Conservation (phyloP, 2,888 invertebrate genomes). For the Aleiodes testaceus region DNA sequence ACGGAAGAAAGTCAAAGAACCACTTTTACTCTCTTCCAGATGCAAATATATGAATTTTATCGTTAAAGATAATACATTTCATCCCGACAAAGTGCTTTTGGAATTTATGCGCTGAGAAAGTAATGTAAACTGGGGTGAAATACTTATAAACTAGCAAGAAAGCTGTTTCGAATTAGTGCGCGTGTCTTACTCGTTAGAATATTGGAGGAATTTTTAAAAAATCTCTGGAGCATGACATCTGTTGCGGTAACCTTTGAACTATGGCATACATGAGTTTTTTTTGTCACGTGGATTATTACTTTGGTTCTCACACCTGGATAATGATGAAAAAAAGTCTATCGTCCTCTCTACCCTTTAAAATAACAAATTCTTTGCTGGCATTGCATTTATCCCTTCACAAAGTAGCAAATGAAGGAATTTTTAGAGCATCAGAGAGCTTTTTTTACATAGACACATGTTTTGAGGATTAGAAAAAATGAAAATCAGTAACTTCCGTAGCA, state of each 20-base stretch:
- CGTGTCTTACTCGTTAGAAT: slow-evolving; percentile 53
- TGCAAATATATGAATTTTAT: slow-evolving; percentile 19
- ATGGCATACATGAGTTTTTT: slow-evolving; percentile 54
- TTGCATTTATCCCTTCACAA: not conserved
- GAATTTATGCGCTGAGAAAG: slow-evolving; percentile 48
- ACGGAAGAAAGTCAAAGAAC: slow-evolving; percentile 27
- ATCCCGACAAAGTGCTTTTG: slow-evolving; percentile 45
- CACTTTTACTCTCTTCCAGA: not conserved
- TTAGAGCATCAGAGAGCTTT: not conserved
- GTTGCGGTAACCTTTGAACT: slow-evolving; percentile 42
- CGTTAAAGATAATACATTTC: slow-evolving; percentile 12
- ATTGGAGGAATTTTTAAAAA: slow-evolving; percentile 7
- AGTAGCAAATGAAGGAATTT: not conserved
- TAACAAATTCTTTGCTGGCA: slow-evolving; percentile 14
- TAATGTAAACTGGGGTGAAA: slow-evolving; percentile 25
- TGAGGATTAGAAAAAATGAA: slow-evolving; percentile 7
- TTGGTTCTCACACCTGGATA: slow-evolving; percentile 49
- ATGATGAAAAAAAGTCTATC: slow-evolving; percentile 42
- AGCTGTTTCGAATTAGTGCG: slow-evolving; percentile 58
- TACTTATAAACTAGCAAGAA: slow-evolving; percentile 37
- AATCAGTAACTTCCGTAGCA: slow-evolving; percentile 7
- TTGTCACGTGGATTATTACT: slow-evolving; percentile 7
- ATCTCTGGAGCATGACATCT: slow-evolving; percentile 40
- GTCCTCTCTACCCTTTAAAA: slow-evolving; percentile 36
- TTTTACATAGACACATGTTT: not conserved